Evolutionary conservation across 2,797 vertebrate genomes (phyloP), one percentile per base, ranked within the genome.

Genomic region (Spea hammondii): DNA sequence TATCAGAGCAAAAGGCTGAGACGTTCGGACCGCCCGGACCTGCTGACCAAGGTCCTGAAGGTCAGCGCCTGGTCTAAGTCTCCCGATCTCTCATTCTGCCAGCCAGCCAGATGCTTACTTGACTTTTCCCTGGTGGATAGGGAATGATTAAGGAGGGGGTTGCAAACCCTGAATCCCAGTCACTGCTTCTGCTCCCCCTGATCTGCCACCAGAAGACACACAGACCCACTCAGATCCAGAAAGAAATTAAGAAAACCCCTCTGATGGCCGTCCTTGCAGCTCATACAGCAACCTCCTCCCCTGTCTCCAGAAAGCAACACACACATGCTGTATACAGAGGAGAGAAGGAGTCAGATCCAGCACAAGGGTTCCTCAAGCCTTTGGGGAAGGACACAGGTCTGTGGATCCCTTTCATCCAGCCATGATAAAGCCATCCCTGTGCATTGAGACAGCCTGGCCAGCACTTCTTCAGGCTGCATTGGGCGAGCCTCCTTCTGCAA

Each of bases 381-480:
- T 13, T 49, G 70, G 65, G 13, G 47, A 48, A 60, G 14, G 14
- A 47, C 49, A 10, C 32, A 48, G 74, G 72, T 53, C 57, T 5
- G 4, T 6, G 5, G 53, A 7, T 75, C 62, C 3, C 3, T 64
- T 65, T 81, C 71, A 77, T 68, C 59, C 44, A 65, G 5, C 65
- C 46, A 13, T 69, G 55, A 74, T 65, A 76, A 50, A 78, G 48
- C 11, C 78, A 82, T 76, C 14, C 45, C 78, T 10, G 82, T 74
- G 65, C 82, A 82, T 72, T 57, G 50, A 70, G 75, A 60, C 11
- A 70, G 67, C 60, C 0, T 48, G 55, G 1, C 1, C 69, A 78
- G 70, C 60, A 79, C 55, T 77, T 74, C 86, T 84, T 84, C 86
- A 66, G 8, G 86, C 91, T 92, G 95, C 93, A 92, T 93, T 91